Percentiles rank a stretch among this genome's conserved stretches.
These are phyloP conservation scores for Mythimna pallens DNA, from an alignment of 2,888 invertebrate species.

Conservation along the genomic window DNA sequence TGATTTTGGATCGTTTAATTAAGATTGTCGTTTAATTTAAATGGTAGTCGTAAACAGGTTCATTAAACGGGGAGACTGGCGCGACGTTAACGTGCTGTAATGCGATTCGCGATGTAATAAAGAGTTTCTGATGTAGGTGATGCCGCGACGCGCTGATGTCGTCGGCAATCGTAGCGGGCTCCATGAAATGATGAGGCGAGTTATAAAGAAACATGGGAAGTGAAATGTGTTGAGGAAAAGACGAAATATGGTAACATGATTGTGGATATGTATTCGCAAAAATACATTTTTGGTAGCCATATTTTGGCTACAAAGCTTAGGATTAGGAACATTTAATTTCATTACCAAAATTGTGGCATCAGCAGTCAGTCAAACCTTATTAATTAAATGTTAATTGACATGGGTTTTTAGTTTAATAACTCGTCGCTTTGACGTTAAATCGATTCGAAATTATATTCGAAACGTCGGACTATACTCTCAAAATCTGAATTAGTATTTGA, in stretches of 20 bases:
- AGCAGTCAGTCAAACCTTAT: not conserved
- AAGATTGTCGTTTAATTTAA: constrained; percentile 50
- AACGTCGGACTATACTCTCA: not conserved
- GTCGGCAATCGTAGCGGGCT: constrained; percentile 13
- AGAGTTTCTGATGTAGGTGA: constrained; percentile 25
- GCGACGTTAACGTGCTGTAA: constrained; percentile 23
- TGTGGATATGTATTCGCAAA: not conserved
- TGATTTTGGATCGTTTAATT: constrained; percentile 55
- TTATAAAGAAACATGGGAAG: constrained; percentile 5
- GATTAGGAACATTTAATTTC: not conserved
- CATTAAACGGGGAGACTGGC: constrained; percentile 33
- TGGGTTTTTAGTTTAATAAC: not conserved
- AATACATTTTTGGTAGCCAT: not conserved
- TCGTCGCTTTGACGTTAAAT: constrained; percentile 13
- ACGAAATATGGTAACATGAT: not conserved
- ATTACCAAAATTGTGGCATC: not conserved
- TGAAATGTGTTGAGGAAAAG: not conserved
- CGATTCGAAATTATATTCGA: not conserved
- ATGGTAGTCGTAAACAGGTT: constrained; percentile 52
- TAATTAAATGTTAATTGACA: not conserved
- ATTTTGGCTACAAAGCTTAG: not conserved
- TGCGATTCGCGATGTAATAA: constrained; percentile 33
- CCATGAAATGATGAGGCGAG: constrained; percentile 4
- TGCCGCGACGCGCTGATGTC: not conserved
- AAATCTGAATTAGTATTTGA: too few relatives aligned